Evolutionary conservation across 2,797 vertebrate species (phyloP), one percentile per base, ranked within the genome.

Genomic region (Notoglanidium macrostoma): DNA sequence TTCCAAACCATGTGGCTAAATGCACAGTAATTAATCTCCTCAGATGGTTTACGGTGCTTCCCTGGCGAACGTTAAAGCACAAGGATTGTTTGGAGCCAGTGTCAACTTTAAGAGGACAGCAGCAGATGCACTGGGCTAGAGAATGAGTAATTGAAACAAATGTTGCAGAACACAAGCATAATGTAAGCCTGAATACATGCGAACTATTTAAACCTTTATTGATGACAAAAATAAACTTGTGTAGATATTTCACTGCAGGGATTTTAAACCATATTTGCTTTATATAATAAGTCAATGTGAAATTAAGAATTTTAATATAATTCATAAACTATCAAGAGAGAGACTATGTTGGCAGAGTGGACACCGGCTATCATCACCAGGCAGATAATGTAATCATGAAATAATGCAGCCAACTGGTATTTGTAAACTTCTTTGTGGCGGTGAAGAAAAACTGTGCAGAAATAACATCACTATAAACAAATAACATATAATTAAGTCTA

Each of bases 1-100:
- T 81, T 86, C 84, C 89, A 77, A 65, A 90, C 86, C 84, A 86
- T 78, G 40, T 84, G 86, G 72, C 85, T 90, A 84, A 90, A 90
- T 61, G 49, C 70, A 87, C 87, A 82, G 87, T 89, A 91, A 93
- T 94, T 90, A 90, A 89, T 92, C 88, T 92, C 87, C 49, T 87
- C 70, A 89, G 72, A 32, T 51, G 83, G 91, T 86, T 93, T 85
- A 89, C 90, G 87, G 91, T 86, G 73, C 91, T 89, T 91, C 59
- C 81, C 85, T 91, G 90, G 87, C 85, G 86, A 92, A 92, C 85
- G 89, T 91, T 91, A 85, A 90, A 92, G 3, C 29, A 32, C 72
- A 8, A 35, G 55, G 89, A 89, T 90, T 90, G 90, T 85, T 88
- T 92, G 90, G 87, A 26, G 83, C 83, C 74, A 83, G 59, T 87